Base-by-base conservation (phyloP, 2,113 vertebrate genomes). In the Tinamus guttatus region DNA sequence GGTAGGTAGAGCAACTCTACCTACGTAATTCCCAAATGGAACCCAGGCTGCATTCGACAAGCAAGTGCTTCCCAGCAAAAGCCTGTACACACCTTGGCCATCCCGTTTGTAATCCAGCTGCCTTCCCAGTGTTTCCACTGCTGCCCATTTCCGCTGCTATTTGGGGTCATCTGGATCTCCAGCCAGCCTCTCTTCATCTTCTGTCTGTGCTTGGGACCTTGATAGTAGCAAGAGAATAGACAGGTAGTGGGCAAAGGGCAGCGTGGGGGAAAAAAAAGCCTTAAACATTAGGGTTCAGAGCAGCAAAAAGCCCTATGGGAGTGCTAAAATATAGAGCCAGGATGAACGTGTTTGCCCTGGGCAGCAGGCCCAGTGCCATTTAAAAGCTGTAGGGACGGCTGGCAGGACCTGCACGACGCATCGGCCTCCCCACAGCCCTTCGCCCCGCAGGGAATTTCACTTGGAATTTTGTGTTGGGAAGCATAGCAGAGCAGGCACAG, bases 401-500 rank as follows among this genome's bases (percentile, higher is more conserved):
- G 24, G 12, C 2, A 1, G 47, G 67, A 83, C 41, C 28, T 24
- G 75, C 3, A 0, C 67, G 19, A 34, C 0, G 0, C 43, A 65
- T 0, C 0, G 38, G 10, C 25, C 20, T 89, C 43, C 40, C 32
- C 21, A 12, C 25, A 8, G 64, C 30, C 54, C 54, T 89, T 69
- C 27, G 10, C 19, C 36, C 67, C 47, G 32, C 15, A 25, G 38
- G 40, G 19, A 81, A 38, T 85, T 81, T 56, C 24, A 21, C 40
- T 41, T 41, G 40, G 40, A 41, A 41, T 41, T 9, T 41, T 13
- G 9, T 0, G 15, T 21, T 9, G 62, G 47, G 34, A 45, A 62
- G n/a, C 22, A 30, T n/a, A 51, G 83, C 63, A 47, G 7, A 62
- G 36, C 49, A 22, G 65, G 25, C 74, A 52, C 3, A 21, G 70